A percentile compares a stretch with the other conserved stretches of the same genome.
These are phyloP conservation scores for Carduelis carduelis DNA, from an alignment of 2,797 vertebrate genomes.

Conservation along the genomic window DNA sequence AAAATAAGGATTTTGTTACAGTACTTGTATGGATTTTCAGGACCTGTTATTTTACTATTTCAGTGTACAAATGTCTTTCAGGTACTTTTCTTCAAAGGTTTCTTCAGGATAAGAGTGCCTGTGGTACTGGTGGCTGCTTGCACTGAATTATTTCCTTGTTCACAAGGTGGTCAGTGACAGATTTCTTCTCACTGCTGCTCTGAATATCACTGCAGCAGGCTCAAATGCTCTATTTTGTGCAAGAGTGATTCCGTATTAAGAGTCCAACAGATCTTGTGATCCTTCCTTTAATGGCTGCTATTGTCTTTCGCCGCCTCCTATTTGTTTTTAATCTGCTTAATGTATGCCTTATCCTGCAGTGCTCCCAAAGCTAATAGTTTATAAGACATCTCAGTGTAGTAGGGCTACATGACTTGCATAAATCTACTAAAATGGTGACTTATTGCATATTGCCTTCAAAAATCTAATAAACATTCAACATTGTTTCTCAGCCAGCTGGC, in stretches of 20 bases:
- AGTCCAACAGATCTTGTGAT: conserved; percentile 44
- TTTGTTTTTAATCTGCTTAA: conserved; percentile 57
- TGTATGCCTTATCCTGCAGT: conserved; percentile 29
- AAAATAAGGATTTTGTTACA: not conserved
- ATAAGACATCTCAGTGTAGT: conserved; percentile 7
- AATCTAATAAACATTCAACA: not conserved
- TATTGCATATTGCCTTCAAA: not conserved
- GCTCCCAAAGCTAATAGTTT: conserved; percentile 32
- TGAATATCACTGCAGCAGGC: not conserved
- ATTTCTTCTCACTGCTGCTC: not conserved
- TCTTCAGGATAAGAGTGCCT: not conserved
- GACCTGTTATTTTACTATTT: not conserved
- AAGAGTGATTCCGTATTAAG: conserved; percentile 20
- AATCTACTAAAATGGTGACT: conserved; percentile 17
- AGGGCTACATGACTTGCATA: conserved; percentile 46
- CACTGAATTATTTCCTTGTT: not conserved
- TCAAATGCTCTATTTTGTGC: not conserved
- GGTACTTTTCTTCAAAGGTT: not conserved
- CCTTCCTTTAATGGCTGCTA: conserved; percentile 1
- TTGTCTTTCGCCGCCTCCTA: conserved; percentile 36
- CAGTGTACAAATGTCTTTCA: not conserved
- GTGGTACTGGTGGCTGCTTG: not conserved
- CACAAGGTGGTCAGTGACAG: not conserved
- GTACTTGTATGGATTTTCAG: not conserved
- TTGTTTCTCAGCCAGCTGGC: not conserved